Conservation (phyloP, 2,888 invertebrate genomes). For the Papilio protenor region DNA sequence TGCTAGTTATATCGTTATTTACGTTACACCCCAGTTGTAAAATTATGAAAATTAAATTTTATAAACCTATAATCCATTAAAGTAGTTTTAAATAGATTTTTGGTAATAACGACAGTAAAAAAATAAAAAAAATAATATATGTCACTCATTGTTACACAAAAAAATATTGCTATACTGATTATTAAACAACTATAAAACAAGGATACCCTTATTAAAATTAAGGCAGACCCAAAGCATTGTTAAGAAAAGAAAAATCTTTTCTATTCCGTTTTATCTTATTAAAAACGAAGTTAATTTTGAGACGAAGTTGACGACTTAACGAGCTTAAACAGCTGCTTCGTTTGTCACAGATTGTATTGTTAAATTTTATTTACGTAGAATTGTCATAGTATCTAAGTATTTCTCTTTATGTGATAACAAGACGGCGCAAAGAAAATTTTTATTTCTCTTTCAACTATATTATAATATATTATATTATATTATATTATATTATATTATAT, state of each 20-base stretch:
- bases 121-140: background rate
- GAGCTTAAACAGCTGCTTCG: conserved; percentile 6
- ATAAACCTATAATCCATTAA: too few species aligned
- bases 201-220: background rate
- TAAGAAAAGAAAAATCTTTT: conserved; percentile 17
- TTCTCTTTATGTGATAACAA: background rate
- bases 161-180: background rate
- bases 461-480: background rate
- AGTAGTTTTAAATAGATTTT: too few species aligned
- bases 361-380: background rate
- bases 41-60: background rate
- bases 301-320: conserved; percentile 23
- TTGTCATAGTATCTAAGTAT: background rate
- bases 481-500: too few species aligned
- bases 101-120: too few species aligned
- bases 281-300: conserved; percentile 18
- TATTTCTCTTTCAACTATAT: background rate
- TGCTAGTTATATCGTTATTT: background rate
- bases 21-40: background rate
- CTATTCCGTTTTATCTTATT: conserved; percentile 11
- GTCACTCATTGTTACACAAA: background rate
- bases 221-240: background rate
- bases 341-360: conserved; percentile 24
- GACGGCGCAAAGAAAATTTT: background rate
- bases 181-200: conserved; percentile 6